Conservation (phyloP, 2,888 invertebrate species). For the Heliconius hortense region DNA sequence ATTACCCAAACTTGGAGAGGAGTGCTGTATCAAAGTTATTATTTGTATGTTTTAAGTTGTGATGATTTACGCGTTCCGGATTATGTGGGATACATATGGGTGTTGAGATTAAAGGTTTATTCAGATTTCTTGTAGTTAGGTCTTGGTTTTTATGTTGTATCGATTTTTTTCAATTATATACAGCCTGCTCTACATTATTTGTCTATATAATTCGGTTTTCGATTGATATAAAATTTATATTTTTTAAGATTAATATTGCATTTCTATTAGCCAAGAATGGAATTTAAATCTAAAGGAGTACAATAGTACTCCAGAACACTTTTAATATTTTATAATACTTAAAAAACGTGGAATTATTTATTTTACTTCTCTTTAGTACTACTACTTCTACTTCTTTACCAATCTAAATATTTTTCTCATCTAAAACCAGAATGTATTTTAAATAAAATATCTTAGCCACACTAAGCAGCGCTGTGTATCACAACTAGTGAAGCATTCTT, state of each 20-base stretch:
- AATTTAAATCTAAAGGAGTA: too few relatives aligned
- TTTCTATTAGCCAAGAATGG: too few relatives aligned
- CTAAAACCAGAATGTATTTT: neutral
- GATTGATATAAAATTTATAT: too few relatives aligned
- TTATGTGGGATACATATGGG: conserved; percentile 53
- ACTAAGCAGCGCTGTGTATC: conserved; percentile 43
- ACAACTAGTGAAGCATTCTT: conserved; percentile 44
- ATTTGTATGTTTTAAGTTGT: conserved; percentile 78
- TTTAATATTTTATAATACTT: too few relatives aligned
- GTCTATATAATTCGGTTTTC: too few relatives aligned
- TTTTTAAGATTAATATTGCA: too few relatives aligned
- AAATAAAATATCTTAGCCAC: neutral
- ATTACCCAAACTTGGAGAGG: conserved; percentile 71
- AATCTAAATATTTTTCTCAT: too few relatives aligned
- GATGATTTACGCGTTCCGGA: conserved; percentile 69
- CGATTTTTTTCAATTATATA: too few relatives aligned
- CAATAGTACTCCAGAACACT: neutral
- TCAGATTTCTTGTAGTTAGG: neutral
- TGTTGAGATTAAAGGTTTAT: neutral
- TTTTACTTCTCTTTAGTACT: neutral
- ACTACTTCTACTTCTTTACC: too few relatives aligned
- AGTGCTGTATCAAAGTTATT: conserved; percentile 79
- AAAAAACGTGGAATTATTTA: neutral
- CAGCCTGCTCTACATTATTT: too few relatives aligned
- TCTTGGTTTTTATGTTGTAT: too few relatives aligned